Percentiles rank a stretch among this genome's conserved stretches.
Evolutionary conservation across 1,140 invertebrate species (phyloP).

Genomic region (Drosophila kanapiae): DNA sequence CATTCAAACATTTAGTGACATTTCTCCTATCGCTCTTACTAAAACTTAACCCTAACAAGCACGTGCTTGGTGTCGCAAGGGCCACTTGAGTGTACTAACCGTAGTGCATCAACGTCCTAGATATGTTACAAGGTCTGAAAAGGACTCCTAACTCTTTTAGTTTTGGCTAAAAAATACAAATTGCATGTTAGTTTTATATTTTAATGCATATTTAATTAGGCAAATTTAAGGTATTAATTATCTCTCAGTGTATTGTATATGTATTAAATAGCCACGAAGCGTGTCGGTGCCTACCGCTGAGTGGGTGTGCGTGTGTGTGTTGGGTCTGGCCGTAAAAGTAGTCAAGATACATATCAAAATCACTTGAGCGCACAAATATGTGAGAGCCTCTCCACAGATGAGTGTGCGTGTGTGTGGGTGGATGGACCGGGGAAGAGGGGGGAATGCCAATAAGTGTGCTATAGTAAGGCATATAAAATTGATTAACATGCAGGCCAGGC

Average conservation of each 20-base stretch:
- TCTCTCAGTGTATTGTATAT: conserved; percentile 1
- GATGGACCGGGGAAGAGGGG: too few species aligned
- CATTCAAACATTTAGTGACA: too few species aligned
- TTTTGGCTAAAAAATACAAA: too few species aligned
- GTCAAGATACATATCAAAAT: conserved; percentile 61
- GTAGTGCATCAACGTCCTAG: too few species aligned
- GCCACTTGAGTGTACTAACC: too few species aligned
- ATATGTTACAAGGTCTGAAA: too few species aligned
- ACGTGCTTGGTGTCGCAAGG: too few species aligned
- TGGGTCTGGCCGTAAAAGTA: conserved; percentile 45
- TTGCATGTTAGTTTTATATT: too few species aligned
- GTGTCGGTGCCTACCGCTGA: conserved; percentile 25
- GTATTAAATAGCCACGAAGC: conserved; percentile 34
- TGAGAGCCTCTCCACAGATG: conserved; percentile 36
- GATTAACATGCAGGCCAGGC: conserved; percentile 60
- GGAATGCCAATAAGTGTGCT: conserved; percentile 73
- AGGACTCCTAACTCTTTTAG: too few species aligned
- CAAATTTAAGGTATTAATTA: not conserved
- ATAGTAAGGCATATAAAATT: conserved; percentile 59
- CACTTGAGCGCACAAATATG: conserved; percentile 69
- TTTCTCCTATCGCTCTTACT: too few species aligned
- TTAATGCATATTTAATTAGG: too few species aligned
- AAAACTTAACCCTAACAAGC: too few species aligned
- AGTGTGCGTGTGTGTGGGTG: conserved; percentile 16
- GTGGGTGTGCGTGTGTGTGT: conserved; percentile 23